phyloP scores from a whole-genome alignment of 2,113 vertebrate species.

The Scomber scombrus region DNA sequence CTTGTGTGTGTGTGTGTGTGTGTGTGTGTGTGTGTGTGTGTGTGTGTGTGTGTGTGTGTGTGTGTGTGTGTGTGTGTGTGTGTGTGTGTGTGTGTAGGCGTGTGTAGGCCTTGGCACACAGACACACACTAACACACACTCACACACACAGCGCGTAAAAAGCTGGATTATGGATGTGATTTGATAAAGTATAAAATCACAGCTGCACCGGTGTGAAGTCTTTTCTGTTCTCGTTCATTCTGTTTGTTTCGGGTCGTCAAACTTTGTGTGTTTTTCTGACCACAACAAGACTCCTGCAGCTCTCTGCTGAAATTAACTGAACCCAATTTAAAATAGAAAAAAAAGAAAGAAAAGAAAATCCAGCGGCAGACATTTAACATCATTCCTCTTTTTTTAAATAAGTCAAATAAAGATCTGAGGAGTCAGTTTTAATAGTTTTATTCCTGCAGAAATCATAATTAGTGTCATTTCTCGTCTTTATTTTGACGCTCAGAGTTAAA shows the following conservation, averaged over 20 bases:
- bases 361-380: no score
- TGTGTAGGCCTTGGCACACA: background rate
- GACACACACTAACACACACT: background rate
- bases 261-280: constrained; percentile 22
- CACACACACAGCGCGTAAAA: background rate
- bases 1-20: no score
- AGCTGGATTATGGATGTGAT: constrained; percentile 30
- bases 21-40: no score
- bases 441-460: background rate
- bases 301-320: background rate
- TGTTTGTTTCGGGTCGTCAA: constrained; percentile 24
- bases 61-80: no score
- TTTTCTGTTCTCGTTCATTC: background rate
- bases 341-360: no score
- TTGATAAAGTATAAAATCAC: constrained; percentile 49
- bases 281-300: background rate
- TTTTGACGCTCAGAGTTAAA: background rate
- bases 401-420: background rate
- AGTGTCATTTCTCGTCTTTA: no score
- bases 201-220: constrained; percentile 10
- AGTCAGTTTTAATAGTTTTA: background rate
- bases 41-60: no score
- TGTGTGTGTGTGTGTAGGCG: constrained; percentile 15
- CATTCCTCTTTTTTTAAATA: background rate
- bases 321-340: background rate